Conservation (phyloP, 2,797 vertebrate species). For the Pseudochirops corinnae region DNA sequence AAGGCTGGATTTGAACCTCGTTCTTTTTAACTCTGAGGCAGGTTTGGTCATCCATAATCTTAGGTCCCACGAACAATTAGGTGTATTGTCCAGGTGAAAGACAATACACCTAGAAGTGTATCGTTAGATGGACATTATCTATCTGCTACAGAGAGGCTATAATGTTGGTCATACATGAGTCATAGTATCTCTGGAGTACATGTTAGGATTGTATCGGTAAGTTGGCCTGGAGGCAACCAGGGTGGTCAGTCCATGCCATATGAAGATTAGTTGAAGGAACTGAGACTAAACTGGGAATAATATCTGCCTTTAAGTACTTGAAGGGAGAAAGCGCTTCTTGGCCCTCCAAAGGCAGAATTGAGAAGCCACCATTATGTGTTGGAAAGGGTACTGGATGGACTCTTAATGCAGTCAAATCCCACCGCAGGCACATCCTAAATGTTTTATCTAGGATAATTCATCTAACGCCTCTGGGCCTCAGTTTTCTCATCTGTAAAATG, state of each 20-base stretch:
- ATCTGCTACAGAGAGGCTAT: background rate
- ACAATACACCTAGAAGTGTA: no score
- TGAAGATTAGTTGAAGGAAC: background rate
- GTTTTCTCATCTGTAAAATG: background rate
- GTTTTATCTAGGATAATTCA: background rate
- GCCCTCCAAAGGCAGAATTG: background rate
- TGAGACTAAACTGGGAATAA: background rate
- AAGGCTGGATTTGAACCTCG: no score
- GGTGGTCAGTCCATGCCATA: background rate
- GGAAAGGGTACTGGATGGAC: background rate
- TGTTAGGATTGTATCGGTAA: background rate
- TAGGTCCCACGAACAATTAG: no score
- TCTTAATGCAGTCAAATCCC: background rate
- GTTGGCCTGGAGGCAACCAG: background rate
- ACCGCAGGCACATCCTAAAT: background rate
- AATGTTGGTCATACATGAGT: background rate
- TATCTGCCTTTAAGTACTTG: background rate
- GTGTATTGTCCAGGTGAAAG: background rate
- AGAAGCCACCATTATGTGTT: background rate
- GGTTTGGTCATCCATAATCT: background rate
- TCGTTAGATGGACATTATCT: background rate
- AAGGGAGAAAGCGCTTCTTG: background rate
- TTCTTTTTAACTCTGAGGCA: no score
- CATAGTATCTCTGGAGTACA: background rate
- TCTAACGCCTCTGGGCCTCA: background rate